Percentiles rank a stretch among this genome's conserved stretches.
phyloP scores from a whole-genome alignment of 2,888 invertebrate genomes.

The Macropis europaea region DNA sequence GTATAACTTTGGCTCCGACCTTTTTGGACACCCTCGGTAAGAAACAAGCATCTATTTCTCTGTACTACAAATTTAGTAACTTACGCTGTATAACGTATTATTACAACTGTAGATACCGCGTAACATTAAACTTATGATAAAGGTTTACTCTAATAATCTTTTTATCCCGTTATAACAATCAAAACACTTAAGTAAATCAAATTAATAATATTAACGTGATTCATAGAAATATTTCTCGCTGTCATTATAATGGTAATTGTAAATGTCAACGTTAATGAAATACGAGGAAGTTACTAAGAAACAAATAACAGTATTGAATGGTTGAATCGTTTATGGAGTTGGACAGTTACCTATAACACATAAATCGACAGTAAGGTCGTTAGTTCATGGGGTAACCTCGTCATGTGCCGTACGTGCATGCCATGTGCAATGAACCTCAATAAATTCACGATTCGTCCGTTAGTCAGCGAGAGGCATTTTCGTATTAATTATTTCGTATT shows the following conservation, averaged over 20 bases:
- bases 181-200: too few relatives aligned
- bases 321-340: conserved; percentile 61
- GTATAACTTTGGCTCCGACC: too few relatives aligned
- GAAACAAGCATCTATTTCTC: too few relatives aligned
- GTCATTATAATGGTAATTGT: background rate
- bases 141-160: too few relatives aligned
- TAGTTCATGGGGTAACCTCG: conserved; percentile 58
- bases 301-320: conserved; percentile 56
- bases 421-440: conserved; percentile 49
- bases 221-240: too few relatives aligned
- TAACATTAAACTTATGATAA: too few relatives aligned
- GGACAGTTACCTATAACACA: conserved; percentile 64
- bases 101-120: too few relatives aligned
- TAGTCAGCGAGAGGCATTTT: conserved; percentile 2
- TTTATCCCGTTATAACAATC: too few relatives aligned
- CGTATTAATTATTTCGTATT: conserved; percentile 21
- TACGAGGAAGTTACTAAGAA: conserved; percentile 3
- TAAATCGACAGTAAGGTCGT: conserved; percentile 57
- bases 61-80: too few relatives aligned
- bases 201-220: too few relatives aligned
- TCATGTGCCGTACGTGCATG: conserved; percentile 60
- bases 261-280: conserved; percentile 12
- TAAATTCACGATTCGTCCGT: conserved; percentile 37
- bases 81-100: too few relatives aligned
- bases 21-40: too few relatives aligned